Conservation (phyloP, 92 coral and sea anemone genomes). For the Phenganax marumi region DNA sequence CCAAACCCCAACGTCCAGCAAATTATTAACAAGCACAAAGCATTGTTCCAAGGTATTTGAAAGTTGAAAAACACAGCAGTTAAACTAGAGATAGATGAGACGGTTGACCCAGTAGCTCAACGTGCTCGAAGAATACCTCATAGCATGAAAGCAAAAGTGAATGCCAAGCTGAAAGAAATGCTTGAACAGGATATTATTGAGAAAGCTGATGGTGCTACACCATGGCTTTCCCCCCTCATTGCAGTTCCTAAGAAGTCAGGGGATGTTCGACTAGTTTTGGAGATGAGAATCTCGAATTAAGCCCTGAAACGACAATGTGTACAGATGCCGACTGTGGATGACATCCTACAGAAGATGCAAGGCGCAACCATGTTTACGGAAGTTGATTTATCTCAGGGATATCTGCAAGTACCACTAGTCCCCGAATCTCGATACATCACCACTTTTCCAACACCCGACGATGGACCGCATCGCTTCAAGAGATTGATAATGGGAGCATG, state of each 20-base stretch:
- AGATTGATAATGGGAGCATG: conserved; percentile 47
- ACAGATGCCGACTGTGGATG: conserved; percentile 58
- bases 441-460: conserved; percentile 36
- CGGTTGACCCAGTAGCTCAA: conserved; percentile 50
- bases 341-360: conserved; percentile 53
- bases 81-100: conserved; percentile 50
- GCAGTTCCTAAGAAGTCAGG: conserved; percentile 56
- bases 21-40: too few relatives aligned
- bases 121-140: conserved; percentile 39
- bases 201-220: conserved; percentile 48
- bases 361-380: conserved; percentile 53
- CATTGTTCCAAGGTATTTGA: conserved; percentile 53
- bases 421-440: conserved; percentile 60
- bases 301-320: conserved; percentile 48
- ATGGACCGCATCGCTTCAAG: conserved; percentile 49
- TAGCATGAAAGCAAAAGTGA: conserved; percentile 50
- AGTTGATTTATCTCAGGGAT: conserved; percentile 54
- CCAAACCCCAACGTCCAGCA: too few relatives aligned
- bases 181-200: conserved; percentile 43
- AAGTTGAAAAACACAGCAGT: conserved; percentile 49
- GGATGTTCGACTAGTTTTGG: too few relatives aligned
- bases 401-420: conserved; percentile 45
- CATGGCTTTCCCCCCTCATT: conserved; percentile 48
- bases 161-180: conserved; percentile 52
- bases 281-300: conserved; percentile 52